Evolutionary conservation across 2,888 invertebrate species (phyloP), one percentile per base, ranked within the genome.

Genomic region (Rotaria sp.): DNA sequence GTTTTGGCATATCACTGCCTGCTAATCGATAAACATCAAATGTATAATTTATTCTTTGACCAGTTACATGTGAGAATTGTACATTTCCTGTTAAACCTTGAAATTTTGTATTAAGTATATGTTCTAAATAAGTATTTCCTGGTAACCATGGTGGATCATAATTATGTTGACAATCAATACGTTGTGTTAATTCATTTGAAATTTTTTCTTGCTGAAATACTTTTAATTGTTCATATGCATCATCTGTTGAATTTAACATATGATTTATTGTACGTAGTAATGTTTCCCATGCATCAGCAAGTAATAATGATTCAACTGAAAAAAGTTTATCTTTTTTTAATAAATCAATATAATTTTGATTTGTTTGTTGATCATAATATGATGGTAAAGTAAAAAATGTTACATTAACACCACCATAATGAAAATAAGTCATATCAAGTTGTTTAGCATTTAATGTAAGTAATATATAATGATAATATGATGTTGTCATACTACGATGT

Each of bases 401-500:
- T 4, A 80, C 80, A 80, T 80, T 80, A 80, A 80, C 80, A 45
- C 80, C 80, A 80, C 80, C 80, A 45, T 80, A 80, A n/a, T 45
- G 41, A 80, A 80, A 80, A 80, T 80, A 80, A 10, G 80, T 80
- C 80, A 80, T 41, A 10, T 80, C 80, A n/a, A 80, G 45, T 38
- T 45, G 1, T 80, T 80, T 45, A n/a, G 80, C 80, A 45, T 80
- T 80, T n/a, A 80, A 45, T 45, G 80, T 38, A 45, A 80, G n/a
- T 80, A 80, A 45, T 11, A 80, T 80, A 80, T 80, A 80, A 80
- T 80, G 80, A 80, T 80, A 80, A 80, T 80, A 26, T 26, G 41
- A n/a, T 80, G 80, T 80, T 80, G 80, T 80, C 80, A 80, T 80
- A n/a, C 80, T 45, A 45, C 80, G 80, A 80, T 80, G 80, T 45